These are phyloP conservation scores for Argynnis bischoffii DNA, from an alignment of 2,888 invertebrate genomes.

Conservation along the genomic window DNA sequence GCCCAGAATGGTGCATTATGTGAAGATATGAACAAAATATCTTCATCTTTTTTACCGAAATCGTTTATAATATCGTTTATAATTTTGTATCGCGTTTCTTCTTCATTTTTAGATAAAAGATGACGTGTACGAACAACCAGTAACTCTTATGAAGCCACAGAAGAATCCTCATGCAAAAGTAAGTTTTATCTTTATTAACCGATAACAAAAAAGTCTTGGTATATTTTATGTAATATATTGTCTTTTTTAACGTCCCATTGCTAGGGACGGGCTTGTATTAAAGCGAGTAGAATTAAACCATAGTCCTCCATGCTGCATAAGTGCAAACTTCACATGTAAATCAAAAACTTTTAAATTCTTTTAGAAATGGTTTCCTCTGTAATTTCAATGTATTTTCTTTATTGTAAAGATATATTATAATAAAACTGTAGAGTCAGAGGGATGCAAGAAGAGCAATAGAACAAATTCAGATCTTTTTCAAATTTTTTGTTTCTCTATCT, in stretches of 20 bases:
- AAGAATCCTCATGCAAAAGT: conserved; percentile 61
- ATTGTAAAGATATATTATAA: no score
- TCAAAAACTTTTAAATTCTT: no score
- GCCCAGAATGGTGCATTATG: neutral
- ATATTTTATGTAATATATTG: neutral
- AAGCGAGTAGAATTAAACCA: neutral
- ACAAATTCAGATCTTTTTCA: no score
- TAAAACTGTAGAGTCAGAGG: no score
- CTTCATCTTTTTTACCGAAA: neutral
- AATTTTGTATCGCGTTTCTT: no score
- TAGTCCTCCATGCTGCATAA: no score
- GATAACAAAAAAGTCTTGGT: neutral
- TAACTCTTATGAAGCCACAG: conserved; percentile 59
- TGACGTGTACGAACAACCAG: conserved; percentile 64
- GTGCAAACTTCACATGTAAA: no score
- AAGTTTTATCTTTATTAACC: neutral
- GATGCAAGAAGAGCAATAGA: no score
- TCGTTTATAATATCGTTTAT: neutral
- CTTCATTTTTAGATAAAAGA: conserved; percentile 56
- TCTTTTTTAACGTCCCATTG: neutral
- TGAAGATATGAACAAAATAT: neutral
- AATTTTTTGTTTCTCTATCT: no score
- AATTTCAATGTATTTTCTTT: neutral
- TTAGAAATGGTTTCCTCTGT: neutral
- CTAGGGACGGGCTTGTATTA: no score